Base-by-base conservation (phyloP, 2,797 vertebrate genomes). In the Falco novaeseelandiae region DNA sequence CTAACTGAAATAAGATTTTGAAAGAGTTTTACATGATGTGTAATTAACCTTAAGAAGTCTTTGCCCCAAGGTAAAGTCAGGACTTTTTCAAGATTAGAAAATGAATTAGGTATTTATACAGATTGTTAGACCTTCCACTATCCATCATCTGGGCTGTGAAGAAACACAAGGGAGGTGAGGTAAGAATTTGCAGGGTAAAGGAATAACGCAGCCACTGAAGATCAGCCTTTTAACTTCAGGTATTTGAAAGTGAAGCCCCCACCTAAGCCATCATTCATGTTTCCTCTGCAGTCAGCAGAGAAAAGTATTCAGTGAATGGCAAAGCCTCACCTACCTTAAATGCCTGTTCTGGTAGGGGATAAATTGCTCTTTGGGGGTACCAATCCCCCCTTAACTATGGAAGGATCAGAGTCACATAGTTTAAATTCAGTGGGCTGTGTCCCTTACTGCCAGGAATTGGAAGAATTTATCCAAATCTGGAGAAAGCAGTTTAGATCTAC, bases 31-130 rank as follows among this genome's bases (percentile, higher is more conserved):
- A 82, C 71, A 49, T 95, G 78, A 83, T 94, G 71, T 96, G 76
- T 94, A 94, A 96, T 97, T 97, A 97, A 97, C 96, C 90, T 96
- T 95, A 90, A 71, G 88, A 95, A 95, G 90, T 95, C 84, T 96
- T 97, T 97, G 92, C 93, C 94, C 88, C 72, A 89, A 83, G 94
- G 92, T 94, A 92, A 87, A 92, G 83, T 83, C 74, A 72, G 83
- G 67, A 78, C 77, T 95, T 89, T 96, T 96, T 95, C 94, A 89
- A 84, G 90, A 92, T 87, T 92, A 85, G 81, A 96, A 96, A 96
- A 96, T 94, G 88, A 84, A 94, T 94, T 90, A 89, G 83, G 18
- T 92, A 87, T 96, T 97, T 95, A 73, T 96, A 65, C 1, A 18
- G 67, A 80, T 94, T 38, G 88, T 59, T 87, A 87, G 90, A 63